Percentiles rank a stretch among this genome's conserved stretches.
phyloP scores from a whole-genome alignment of 2,113 vertebrate species.

The Engraulis encrasicolus region DNA sequence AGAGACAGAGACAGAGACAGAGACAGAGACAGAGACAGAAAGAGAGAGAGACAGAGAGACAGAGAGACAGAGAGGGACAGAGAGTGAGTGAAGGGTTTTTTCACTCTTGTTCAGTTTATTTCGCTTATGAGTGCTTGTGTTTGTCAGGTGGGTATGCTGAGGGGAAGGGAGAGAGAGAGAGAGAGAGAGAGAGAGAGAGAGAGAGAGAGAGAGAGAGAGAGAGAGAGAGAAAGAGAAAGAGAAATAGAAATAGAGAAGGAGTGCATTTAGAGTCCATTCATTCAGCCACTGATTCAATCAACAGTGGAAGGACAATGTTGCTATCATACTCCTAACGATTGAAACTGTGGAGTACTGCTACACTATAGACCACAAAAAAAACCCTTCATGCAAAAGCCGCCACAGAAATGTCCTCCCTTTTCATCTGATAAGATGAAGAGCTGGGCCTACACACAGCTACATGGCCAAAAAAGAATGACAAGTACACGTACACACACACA shows the following conservation, averaged over 20 bases:
- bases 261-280: conserved; percentile 13
- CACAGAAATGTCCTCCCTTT: not conserved
- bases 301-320: not conserved
- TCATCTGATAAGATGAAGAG: conserved; percentile 21
- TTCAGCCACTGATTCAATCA: not conserved
- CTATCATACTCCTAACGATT: not conserved
- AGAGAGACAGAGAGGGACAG: no score
- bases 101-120: no score
- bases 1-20: no score
- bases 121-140: conserved; percentile 21
- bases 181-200: not conserved
- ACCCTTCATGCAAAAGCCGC: not conserved
- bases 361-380: not conserved
- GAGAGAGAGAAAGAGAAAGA: not conserved
- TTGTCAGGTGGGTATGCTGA: not conserved
- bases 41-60: no score
- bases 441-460: not conserved
- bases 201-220: not conserved
- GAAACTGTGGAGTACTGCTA: not conserved
- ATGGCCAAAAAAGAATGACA: no score
- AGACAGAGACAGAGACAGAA: no score
- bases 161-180: not conserved
- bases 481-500: not conserved
- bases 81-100: no score
- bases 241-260: not conserved